A percentile compares a stretch with the other conserved stretches of the same genome.
phyloP scores from a whole-genome alignment of 1,140 invertebrate species.

The Octopus sinensis region DNA sequence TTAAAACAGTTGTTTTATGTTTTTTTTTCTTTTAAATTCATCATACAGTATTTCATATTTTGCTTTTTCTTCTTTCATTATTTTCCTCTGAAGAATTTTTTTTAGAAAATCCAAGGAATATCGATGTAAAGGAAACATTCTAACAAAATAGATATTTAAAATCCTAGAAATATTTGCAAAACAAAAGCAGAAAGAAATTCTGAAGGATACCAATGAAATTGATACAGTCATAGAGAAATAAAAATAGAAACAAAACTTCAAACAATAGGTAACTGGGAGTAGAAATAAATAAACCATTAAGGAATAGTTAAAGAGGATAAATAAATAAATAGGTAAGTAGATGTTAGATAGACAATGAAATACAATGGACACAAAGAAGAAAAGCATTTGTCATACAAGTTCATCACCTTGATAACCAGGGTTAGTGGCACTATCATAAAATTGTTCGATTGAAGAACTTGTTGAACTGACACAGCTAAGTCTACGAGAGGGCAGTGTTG shows the following conservation, averaged over 20 bases:
- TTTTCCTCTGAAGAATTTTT: not conserved
- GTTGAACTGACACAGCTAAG: conserved; percentile 9
- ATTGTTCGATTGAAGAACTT: not conserved
- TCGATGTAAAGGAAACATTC: conserved; percentile 11
- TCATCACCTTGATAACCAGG: conserved; percentile 13
- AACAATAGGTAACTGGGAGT: not conserved
- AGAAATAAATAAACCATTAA: not conserved
- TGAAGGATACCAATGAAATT: not conserved
- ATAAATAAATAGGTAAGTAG: not conserved
- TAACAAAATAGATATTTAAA: not conserved
- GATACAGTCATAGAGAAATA: not conserved
- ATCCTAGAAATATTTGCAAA: not conserved
- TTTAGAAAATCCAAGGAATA: not conserved
- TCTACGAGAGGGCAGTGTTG: conserved; percentile 2
- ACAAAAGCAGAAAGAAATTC: not conserved
- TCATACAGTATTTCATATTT: too few species aligned
- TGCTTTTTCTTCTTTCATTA: too few species aligned
- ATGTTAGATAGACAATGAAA: not conserved
- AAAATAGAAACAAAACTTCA: not conserved
- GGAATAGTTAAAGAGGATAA: not conserved
- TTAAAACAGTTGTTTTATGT: too few species aligned
- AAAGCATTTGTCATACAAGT: conserved; percentile 14
- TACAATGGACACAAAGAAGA: not conserved
- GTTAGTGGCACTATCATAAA: conserved; percentile 12
- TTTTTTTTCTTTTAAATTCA: too few species aligned